Evolutionary conservation across 2,113 vertebrate genomes (phyloP), one percentile per base, ranked within the genome.

Genomic region (Grantiella picta): DNA sequence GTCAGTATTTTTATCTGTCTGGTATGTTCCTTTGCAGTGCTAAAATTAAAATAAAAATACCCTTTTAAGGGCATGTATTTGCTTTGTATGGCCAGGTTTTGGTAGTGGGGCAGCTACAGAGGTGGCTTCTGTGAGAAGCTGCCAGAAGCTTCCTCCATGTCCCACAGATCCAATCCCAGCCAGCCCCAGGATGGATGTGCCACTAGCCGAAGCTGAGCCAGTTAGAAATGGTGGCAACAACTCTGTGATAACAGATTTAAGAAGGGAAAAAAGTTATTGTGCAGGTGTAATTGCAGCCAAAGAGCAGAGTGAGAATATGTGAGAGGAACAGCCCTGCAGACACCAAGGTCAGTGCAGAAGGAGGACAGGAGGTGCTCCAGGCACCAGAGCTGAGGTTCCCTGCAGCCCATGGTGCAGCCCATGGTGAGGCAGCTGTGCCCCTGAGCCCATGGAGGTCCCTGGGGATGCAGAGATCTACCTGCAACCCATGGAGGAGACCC

Each of bases 291-390:
- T 42, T 42, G 12, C 5, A 8, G 15, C 10, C 36, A 71, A 52
- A 42, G 0, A 29, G 65, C 0, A 50, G 44, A 19, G 15, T n/a
- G 35, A 82, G 3, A 49, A 18, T 10, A 36, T 31, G 6, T 12
- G n/a, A 40, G 28, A 81, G 42, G 11, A 14, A 2, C 4, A n/a
- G 14, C 35, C 8, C 18, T 57, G 28, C n/a, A 47, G 78, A 40
- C 52, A 27, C 18, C 18, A 0, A 38, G 9, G 1, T 4, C 4
- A 1, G 23, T 4, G 27, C 0, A 53, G 18, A 11, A 33, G n/a
- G 2, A 47, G 10, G 7, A 0, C 52, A 47, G 42, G 22, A 68
- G 27, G 2, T 38, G 42, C 42, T 47, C 28, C 63, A 47, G 22
- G 11, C 3, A 1, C 22, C 5, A 4, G 52, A 68, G 52, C 40